Conservation (phyloP, 2,113 vertebrate genomes). For the Arizona elegans region DNA sequence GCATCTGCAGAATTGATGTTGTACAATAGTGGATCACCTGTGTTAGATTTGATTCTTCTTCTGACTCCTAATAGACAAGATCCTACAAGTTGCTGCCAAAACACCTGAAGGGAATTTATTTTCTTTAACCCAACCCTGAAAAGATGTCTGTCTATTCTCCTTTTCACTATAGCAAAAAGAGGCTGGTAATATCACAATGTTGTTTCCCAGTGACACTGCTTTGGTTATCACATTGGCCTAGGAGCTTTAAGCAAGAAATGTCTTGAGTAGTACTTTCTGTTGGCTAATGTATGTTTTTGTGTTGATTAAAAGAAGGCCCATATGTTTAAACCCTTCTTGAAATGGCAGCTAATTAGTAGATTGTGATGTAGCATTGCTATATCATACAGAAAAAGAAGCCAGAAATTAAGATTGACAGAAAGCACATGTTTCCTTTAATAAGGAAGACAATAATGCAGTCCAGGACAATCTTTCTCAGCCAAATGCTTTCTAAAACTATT, state of each 20-base stretch:
- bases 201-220: neutral
- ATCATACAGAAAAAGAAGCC: neutral
- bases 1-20: neutral
- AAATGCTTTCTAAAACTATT: neutral
- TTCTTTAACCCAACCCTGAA: constrained; percentile 7
- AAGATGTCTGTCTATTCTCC: neutral
- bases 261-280: neutral
- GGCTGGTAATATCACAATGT: neutral
- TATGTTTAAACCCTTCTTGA: neutral
- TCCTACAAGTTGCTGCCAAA: constrained; percentile 5
- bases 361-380: neutral
- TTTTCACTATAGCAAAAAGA: neutral
- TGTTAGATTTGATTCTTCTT: neutral
- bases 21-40: neutral
- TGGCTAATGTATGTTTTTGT: neutral
- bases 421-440: neutral
- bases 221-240: neutral
- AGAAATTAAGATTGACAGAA: neutral
- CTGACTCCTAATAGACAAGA: constrained; percentile 1
- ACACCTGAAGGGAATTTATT: neutral
- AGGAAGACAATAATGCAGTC: neutral
- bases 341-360: neutral
- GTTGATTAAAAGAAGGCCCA: neutral
- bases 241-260: neutral
- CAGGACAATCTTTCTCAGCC: neutral